Conservation (phyloP, 2,113 vertebrate species). For the Redunca redunca region DNA sequence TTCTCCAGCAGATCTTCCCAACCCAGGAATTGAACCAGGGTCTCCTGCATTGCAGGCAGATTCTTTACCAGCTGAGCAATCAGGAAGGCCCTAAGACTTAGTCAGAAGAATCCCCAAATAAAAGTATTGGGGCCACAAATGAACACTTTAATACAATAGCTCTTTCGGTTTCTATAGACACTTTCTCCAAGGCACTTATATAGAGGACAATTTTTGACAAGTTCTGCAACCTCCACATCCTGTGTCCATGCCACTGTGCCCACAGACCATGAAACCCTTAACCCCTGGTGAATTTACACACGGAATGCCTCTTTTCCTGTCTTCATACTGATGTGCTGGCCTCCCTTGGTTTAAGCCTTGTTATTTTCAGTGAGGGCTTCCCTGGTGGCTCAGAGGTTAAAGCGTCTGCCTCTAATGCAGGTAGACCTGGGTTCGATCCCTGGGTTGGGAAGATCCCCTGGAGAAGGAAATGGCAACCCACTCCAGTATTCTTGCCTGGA, state of each 20-base stretch:
- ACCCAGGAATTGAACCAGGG: background rate
- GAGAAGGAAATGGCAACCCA: no score
- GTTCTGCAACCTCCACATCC: background rate
- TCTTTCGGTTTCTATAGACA: background rate
- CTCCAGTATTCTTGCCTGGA: no score
- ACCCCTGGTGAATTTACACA: background rate
- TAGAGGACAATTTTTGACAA: background rate
- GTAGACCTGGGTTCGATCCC: no score
- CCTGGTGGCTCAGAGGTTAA: no score
- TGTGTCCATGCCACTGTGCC: no score
- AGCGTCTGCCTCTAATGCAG: no score
- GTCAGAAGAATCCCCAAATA: background rate
- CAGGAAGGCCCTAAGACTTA: background rate
- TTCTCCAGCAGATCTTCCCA: background rate
- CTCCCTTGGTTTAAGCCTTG: background rate
- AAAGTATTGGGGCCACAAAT: background rate
- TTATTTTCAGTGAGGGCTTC: background rate
- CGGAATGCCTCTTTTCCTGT: background rate
- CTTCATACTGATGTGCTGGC: background rate
- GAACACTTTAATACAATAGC: background rate
- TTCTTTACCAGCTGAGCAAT: background rate
- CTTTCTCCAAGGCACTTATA: background rate
- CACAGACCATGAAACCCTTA: background rate
- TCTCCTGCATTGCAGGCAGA: background rate
- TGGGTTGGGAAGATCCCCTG: no score